These are phyloP conservation scores for Proteles cristata DNA, from an alignment of 2,113 vertebrate species.

Conservation along the genomic window DNA sequence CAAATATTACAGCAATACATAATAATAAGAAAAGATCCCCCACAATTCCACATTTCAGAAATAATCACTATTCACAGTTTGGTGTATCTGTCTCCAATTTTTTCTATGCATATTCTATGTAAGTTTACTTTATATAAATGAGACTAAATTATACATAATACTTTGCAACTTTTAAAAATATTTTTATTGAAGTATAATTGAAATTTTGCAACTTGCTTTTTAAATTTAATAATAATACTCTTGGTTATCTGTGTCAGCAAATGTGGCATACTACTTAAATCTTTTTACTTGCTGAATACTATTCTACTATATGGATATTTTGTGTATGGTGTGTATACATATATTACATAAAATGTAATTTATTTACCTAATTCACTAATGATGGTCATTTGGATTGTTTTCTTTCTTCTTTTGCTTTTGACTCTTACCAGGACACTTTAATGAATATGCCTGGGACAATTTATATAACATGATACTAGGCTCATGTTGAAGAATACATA, in stretches of 20 bases:
- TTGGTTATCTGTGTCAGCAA: slow-evolving; percentile 15
- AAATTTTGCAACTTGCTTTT: neutral
- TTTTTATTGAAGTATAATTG: neutral
- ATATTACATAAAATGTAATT: neutral
- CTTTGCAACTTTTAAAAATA: neutral
- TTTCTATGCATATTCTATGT: slow-evolving; percentile 4
- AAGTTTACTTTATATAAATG: slow-evolving; percentile 37
- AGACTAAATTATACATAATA: neutral
- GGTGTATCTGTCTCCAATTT: neutral
- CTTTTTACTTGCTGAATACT: slow-evolving; percentile 31
- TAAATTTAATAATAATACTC: neutral
- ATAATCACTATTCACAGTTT: slow-evolving; percentile 16
- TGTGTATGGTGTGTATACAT: neutral
- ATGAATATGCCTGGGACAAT: neutral
- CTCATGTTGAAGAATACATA: neutral
- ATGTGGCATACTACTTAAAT: neutral
- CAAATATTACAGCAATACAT: neutral
- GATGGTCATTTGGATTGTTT: slow-evolving; percentile 28
- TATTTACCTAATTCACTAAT: slow-evolving; percentile 42
- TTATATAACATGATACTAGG: neutral
- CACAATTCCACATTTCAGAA: neutral
- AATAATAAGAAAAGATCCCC: slow-evolving; percentile 2
- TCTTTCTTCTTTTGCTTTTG: neutral
- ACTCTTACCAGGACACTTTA: neutral
- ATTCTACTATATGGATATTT: neutral